Conservation (phyloP, 1,140 invertebrate species). For the Caenorhabditis latens region DNA sequence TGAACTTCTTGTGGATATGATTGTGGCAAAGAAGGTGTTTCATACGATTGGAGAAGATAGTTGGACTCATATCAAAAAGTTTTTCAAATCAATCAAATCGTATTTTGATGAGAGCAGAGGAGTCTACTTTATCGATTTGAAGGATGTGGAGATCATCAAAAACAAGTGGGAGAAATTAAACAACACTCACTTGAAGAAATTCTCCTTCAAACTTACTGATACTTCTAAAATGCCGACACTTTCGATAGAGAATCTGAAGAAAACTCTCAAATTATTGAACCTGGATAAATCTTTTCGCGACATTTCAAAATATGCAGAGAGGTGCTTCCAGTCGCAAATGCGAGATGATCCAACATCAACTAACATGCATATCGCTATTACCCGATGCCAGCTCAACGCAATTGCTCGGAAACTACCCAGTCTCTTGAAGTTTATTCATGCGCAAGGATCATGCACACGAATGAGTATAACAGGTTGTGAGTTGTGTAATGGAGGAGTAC, state of each 20-base stretch:
- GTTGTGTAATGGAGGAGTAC: neutral
- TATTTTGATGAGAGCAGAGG: neutral
- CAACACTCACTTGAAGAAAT: neutral
- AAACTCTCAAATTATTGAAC: too few species aligned
- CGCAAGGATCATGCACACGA: neutral
- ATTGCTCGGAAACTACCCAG: neutral
- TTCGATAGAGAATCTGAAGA: too few species aligned
- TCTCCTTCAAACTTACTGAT: neutral
- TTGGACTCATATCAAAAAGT: neutral
- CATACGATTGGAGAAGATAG: neutral
- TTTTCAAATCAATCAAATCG: neutral
- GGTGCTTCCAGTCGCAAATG: too few species aligned
- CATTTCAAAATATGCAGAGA: too few species aligned
- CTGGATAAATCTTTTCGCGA: too few species aligned
- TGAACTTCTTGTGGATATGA: neutral
- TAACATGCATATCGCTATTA: neutral
- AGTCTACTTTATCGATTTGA: neutral
- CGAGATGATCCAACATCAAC: neutral
- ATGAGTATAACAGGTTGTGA: neutral
- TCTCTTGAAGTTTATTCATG: neutral
- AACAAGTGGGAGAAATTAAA: neutral
- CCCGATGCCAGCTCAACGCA: neutral
- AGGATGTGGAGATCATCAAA: neutral
- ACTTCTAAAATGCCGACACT: neutral
- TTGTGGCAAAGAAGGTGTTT: neutral